A percentile compares a stretch with the other conserved stretches of the same genome.
phyloP scores from a whole-genome alignment of 2,797 vertebrate species.

The Avahi laniger region DNA sequence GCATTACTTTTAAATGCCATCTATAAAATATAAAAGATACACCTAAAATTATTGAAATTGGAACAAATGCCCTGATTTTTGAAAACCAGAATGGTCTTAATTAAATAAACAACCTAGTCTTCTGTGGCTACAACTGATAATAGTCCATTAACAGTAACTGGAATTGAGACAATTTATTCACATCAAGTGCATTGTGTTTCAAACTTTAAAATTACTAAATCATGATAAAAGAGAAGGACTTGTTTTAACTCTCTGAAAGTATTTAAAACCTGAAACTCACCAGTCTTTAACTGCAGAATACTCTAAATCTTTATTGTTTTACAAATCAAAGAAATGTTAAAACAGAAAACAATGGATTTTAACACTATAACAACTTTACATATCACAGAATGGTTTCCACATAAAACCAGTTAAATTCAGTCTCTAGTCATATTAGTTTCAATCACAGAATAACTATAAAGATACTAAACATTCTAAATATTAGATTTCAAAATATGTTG shows the following conservation, averaged over 20 bases:
- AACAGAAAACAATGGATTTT: background rate
- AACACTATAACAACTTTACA: background rate
- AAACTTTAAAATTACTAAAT: slow-evolving; percentile 41
- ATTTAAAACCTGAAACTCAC: background rate
- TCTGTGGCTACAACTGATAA: background rate
- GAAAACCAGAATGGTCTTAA: slow-evolving; percentile 37
- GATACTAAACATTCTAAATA: background rate
- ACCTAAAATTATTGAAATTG: slow-evolving; percentile 16
- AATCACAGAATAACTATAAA: background rate
- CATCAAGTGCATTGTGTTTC: background rate
- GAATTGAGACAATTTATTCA: background rate
- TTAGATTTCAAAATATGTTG: background rate
- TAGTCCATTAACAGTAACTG: slow-evolving; percentile 47
- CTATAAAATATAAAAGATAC: slow-evolving; percentile 38
- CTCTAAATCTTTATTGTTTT: background rate
- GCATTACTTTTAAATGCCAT: slow-evolving; percentile 34
- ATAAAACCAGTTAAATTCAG: background rate
- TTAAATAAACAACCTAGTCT: slow-evolving; percentile 28
- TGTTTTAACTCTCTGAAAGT: background rate
- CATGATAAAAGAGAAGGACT: background rate
- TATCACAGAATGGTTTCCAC: background rate
- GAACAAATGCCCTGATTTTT: background rate
- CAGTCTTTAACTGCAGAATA: background rate
- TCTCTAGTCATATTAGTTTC: background rate
- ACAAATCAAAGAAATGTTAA: background rate